Base-by-base conservation (phyloP, 2,113 vertebrate species). In the Gymnobelideus leadbeateri region DNA sequence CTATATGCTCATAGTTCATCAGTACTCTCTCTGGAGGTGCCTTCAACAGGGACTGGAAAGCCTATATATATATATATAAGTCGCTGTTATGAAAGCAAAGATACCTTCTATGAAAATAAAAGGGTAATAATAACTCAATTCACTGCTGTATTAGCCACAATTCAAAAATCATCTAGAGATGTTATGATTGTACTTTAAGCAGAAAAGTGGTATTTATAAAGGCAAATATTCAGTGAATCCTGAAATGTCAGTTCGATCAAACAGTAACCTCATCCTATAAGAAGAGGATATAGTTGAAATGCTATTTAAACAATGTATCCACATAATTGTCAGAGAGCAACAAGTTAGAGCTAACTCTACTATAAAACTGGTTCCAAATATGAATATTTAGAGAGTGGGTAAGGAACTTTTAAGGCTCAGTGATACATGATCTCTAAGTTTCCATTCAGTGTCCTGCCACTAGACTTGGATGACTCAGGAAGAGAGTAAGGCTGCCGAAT, bases 1-100 rank as follows among this genome's bases (percentile, higher is more conserved):
- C n/a, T n/a, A n/a, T n/a, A 49, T 49, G 4, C 47, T 4, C 47
- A 49, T 4, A 49, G 47, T 49, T 49, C 47, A 2, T 49, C 47
- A 49, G 47, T 49, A 49, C 47, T 49, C 47, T 49, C 47, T 49
- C 47, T 49, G 47, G 47, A 89, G 23, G 43, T 31, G 26, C 21
- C 50, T 96, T 91, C 4, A 94, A 89, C 25, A 94, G 49, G 54
- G 10, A 26, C 91, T 93, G 93, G 37, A 92, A 94, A 94, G 25
- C 91, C 93, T 55, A 91, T n/a, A n/a, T n/a, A n/a, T n/a, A n/a
- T n/a, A n/a, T n/a, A n/a, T n/a, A n/a, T 0, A 92, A 46, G 89
- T 77, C 1, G n/a, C 47, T 95, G 90, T 1, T 11, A 53, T 52
- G 47, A 92, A 93, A 92, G 26, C 24, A 95, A 26, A 28, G 8